Base-by-base conservation (phyloP, 1,140 invertebrate species). In the Contarinia nasturtii region DNA sequence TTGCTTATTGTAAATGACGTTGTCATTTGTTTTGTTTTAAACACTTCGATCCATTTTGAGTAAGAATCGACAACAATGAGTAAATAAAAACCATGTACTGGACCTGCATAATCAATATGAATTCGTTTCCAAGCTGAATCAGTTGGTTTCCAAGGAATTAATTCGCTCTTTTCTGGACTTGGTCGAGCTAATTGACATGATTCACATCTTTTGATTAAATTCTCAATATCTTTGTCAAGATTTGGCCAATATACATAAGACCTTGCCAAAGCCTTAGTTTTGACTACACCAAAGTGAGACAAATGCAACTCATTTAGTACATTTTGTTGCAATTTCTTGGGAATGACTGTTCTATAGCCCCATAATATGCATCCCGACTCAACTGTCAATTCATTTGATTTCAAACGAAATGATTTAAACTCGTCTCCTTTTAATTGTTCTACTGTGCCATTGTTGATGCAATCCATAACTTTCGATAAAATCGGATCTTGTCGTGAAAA, bases 361-460 rank as follows among this genome's bases (percentile, higher is more conserved):
- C 45, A 50, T 21, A 50, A 27, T 33, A 50, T 34, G 37, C 55
- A 57, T 15, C 50, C 51, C 34, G 52, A 36, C 14, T 51, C 52
- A 12, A 54, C 15, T 7, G 52, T 47, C 18, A 57, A 50, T 45
- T 59, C 50, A 22, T 49, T 33, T 46, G 47, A 33, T 46, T 50
- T n/a, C 19, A 20, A n/a, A n/a, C n/a, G n/a, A 34, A 45, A 55
- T 8, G 44, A 27, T 49, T 47, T 41, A 20, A 53, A 50, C 14
- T 51, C 41, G 44, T 47, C 33, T 7, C 2, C 43, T 44, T 46
- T 46, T 22, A 41, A 40, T 18, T 33, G 8, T 14, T 2, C 15
- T n/a, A 49, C 15, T 33, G 46, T 20, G 2, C 48, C 52, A 45
- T 47, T n/a, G 27, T 48, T 36, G 18, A 51, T 27, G 36, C 17